phyloP scores from a whole-genome alignment of 2,113 vertebrate species.

The Hypomesus transpacificus region DNA sequence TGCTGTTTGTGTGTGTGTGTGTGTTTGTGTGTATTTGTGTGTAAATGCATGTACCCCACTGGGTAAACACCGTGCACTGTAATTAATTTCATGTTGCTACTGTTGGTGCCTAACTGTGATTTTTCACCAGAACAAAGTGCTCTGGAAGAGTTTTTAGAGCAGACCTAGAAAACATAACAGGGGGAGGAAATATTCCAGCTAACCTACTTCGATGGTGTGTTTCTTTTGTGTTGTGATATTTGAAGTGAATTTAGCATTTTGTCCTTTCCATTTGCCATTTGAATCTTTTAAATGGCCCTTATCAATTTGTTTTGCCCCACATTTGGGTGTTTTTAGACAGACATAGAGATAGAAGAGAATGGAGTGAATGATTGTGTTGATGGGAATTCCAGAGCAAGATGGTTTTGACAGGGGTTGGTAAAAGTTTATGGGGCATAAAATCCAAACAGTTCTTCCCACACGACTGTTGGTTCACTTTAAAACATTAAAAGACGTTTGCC shows the following conservation, averaged over 20 bases:
- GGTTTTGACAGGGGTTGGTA: slow-evolving; percentile 25
- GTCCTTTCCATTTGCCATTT: neutral
- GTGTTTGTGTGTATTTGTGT: neutral
- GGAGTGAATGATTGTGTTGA: neutral
- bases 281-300: slow-evolving; percentile 11
- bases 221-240: slow-evolving; percentile 33
- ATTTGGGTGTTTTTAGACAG: too few species aligned
- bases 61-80: slow-evolving; percentile 55
- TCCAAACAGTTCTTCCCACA: slow-evolving; percentile 24
- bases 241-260: slow-evolving; percentile 22
- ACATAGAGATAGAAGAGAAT: too few species aligned
- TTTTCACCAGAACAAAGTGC: slow-evolving; percentile 52
- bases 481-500: slow-evolving; percentile 40
- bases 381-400: slow-evolving; percentile 4
- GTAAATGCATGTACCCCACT: slow-evolving; percentile 47
- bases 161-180: slow-evolving; percentile 29
- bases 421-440: slow-evolving; percentile 36
- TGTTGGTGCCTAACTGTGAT: slow-evolving; percentile 44
- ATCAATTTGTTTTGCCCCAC: neutral
- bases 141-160: slow-evolving; percentile 37
- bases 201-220: slow-evolving; percentile 40
- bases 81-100: slow-evolving; percentile 60
- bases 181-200: slow-evolving; percentile 32
- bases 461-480: slow-evolving; percentile 34
- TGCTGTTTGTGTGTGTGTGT: neutral